Evolutionary conservation across 2,113 vertebrate genomes (phyloP).

Genomic region (Indicator maculatus): DNA sequence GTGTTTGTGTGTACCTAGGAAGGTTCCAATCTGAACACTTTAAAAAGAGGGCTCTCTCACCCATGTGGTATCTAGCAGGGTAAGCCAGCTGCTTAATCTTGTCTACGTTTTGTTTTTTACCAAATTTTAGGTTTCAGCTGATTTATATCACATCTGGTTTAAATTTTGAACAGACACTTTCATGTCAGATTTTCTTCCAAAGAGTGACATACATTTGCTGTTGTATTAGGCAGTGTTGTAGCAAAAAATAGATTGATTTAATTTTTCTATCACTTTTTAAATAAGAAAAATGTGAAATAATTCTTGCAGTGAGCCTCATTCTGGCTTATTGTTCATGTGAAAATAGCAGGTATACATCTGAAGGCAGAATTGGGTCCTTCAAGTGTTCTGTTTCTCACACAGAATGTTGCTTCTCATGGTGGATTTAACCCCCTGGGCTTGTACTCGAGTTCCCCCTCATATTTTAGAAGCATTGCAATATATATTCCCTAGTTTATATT

Average conservation of each 20-base stretch:
- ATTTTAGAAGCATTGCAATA: neutral
- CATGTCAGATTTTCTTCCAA: constrained; percentile 33
- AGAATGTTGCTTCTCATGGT: neutral
- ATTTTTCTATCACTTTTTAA: neutral
- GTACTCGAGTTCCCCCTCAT: neutral
- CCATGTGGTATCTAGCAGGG: constrained; percentile 23
- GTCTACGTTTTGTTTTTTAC: constrained; percentile 56
- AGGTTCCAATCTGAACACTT: constrained; percentile 38
- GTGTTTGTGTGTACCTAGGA: neutral
- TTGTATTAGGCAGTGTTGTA: constrained; percentile 12
- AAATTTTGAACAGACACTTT: constrained; percentile 32
- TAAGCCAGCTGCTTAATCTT: constrained; percentile 57
- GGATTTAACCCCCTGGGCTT: neutral
- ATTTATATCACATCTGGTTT: constrained; percentile 73
- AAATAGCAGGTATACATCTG: neutral
- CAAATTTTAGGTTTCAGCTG: constrained; percentile 71
- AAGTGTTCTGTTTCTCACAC: neutral
- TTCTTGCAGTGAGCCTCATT: neutral
- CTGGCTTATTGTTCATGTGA: neutral
- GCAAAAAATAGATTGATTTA: constrained; percentile 18
- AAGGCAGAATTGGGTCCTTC: neutral
- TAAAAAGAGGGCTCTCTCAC: constrained; percentile 37
- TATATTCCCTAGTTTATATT: neutral
- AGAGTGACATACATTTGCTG: constrained; percentile 8
- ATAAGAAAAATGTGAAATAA: neutral